Conservation (phyloP, 1,140 invertebrate species). For the Helicoverpa zea region DNA sequence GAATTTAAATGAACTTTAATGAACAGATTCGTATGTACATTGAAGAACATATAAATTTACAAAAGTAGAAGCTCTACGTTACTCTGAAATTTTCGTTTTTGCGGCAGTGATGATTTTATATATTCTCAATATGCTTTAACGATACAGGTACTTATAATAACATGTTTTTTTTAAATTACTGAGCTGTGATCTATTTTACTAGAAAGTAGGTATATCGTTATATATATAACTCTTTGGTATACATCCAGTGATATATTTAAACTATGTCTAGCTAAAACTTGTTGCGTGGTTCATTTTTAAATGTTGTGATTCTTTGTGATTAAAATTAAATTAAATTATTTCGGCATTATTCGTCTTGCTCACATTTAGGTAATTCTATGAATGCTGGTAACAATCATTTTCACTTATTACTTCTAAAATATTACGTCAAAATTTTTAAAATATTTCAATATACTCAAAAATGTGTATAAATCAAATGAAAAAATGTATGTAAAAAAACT, state of each 20-base stretch:
- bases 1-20: slow-evolving; percentile 41
- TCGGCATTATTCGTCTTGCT: neutral
- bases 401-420: neutral
- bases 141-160: slow-evolving; percentile 43
- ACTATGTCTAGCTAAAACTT: slow-evolving; percentile 27
- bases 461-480: slow-evolving; percentile 15
- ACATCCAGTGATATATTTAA: slow-evolving; percentile 53
- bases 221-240: slow-evolving; percentile 62
- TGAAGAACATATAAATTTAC: slow-evolving; percentile 48
- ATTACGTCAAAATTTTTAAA: slow-evolving; percentile 13
- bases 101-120: slow-evolving; percentile 58
- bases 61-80: slow-evolving; percentile 46
- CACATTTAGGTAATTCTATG: neutral
- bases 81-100: slow-evolving; percentile 50
- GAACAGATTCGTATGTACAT: slow-evolving; percentile 16
- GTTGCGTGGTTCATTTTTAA: slow-evolving; percentile 19
- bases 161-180: slow-evolving; percentile 41
- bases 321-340: slow-evolving; percentile 13
- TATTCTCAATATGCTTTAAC: slow-evolving; percentile 34
- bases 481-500: neutral
- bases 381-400: slow-evolving; percentile 1
- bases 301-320: neutral
- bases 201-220: neutral
- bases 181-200: slow-evolving; percentile 41
- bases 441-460: neutral